Percentiles rank a stretch among this genome's conserved stretches.
Conservation (phyloP, 1,140 invertebrate species). For the Chelonus insularis region DNA sequence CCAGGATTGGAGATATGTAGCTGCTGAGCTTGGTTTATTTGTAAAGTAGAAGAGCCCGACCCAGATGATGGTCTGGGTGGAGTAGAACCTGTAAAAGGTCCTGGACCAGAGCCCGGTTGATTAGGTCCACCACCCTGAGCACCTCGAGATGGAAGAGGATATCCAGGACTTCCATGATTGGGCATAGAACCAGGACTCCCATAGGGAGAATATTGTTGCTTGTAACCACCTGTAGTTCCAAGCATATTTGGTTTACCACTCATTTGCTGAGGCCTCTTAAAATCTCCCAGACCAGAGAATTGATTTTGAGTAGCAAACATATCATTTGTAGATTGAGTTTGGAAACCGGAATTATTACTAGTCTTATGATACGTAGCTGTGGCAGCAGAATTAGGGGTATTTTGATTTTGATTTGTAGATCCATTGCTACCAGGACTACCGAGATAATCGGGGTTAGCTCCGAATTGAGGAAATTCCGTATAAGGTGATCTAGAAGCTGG, state of each 20-base stretch:
- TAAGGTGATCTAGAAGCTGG: conserved; percentile 60
- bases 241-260: conserved; percentile 54
- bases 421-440: conserved; percentile 58
- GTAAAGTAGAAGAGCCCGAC: conserved; percentile 65
- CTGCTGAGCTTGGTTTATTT: conserved; percentile 85
- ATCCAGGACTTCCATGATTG: conserved; percentile 67
- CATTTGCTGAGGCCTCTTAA: conserved; percentile 57
- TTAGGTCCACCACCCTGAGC: conserved; percentile 49
- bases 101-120: conserved; percentile 46
- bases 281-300: conserved; percentile 47
- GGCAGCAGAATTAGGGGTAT: conserved; percentile 30
- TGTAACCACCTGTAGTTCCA: conserved; percentile 53
- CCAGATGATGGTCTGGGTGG: conserved; percentile 68
- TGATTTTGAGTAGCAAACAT: conserved; percentile 51
- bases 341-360: conserved; percentile 53
- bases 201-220: conserved; percentile 71
- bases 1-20: conserved; percentile 80
- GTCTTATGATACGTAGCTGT: conserved; percentile 54
- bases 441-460: conserved; percentile 47
- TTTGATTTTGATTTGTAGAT: conserved; percentile 42
- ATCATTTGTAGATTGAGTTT: conserved; percentile 44
- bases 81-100: conserved; percentile 64
- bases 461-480: conserved; percentile 58
- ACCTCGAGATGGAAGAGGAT: conserved; percentile 61
- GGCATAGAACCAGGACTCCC: conserved; percentile 66